Percentiles rank a stretch among this genome's conserved stretches.
Conservation (phyloP, 2,113 vertebrate species). For the Prietella phreatophila region DNA sequence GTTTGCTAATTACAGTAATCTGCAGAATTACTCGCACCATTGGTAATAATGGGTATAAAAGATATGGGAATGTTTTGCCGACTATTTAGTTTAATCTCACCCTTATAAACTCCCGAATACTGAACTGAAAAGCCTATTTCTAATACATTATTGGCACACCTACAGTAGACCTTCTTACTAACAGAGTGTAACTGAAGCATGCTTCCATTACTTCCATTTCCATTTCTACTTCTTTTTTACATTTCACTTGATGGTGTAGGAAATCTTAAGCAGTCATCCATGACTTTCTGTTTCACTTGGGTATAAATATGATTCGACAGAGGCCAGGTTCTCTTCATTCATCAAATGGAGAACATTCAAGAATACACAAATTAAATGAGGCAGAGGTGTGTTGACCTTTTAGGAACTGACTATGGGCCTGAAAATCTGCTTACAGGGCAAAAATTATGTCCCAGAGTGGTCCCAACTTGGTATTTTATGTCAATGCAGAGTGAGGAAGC, state of each 20-base stretch:
- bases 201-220: no score
- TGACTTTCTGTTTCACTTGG: not conserved
- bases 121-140: not conserved
- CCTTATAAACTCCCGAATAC: not conserved
- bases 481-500: not conserved
- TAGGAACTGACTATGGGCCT: not conserved
- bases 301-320: not conserved
- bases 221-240: no score
- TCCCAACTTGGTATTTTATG: not conserved
- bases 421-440: not conserved
- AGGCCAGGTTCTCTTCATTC: not conserved
- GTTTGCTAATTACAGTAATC: not conserved
- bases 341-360: not conserved
- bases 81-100: not conserved
- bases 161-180: no score
- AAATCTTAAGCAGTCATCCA: not conserved
- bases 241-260: no score
- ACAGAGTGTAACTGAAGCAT: no score
- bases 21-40: not conserved
- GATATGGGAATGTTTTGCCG: not conserved
- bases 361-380: not conserved
- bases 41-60: not conserved
- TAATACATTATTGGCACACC: not conserved
- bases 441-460: not conserved
- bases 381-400: not conserved